Base-by-base conservation (phyloP, 2,113 vertebrate species). In the Heptranchias perlo region DNA sequence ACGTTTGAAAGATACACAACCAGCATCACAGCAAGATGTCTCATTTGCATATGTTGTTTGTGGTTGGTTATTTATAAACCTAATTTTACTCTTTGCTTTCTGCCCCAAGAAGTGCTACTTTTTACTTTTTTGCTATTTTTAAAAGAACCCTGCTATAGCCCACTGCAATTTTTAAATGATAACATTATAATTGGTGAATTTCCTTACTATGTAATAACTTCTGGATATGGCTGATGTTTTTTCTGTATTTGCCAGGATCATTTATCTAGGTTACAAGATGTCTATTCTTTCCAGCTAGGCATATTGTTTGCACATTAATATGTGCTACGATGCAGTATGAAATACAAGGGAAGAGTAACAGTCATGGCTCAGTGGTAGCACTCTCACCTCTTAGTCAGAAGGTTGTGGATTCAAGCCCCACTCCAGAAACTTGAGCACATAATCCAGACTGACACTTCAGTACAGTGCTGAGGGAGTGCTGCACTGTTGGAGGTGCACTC, bases 1-100 rank as follows among this genome's bases (percentile, higher is more conserved):
- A 89, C 95, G 95, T 93, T 23, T 14, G 96, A 96, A 97, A 97
- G 97, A 97, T 52, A 23, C 96, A 96, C 96, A 16, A 96, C 94
- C 95, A 96, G 52, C 7, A 0, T 54, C 73, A 0, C 96, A 96
- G 96, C 96, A 97, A 6, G 96, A 96, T 97, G 97, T 91, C 62
- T 78, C 96, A 86, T 0, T 47, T 4, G 21, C 54, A 92, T 96
- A 92, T 3, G 28, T 96, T 96, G 86, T 96, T 96, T 96, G 97
- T 96, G 97, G 96, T 0, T 96, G 96, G 39, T 2, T 23, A 96
- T 69, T 89, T 94, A 95, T 47, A 67, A n/a, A 95, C 25, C 94
- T 18, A 96, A 69, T 96, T 96, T 94, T 96, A 10, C 92, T 39
- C 31, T 0, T 0, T 0, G 94, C 39, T 65, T 2, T 95, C 65